A percentile compares a stretch with the other conserved stretches of the same genome.
Conservation (phyloP, 1,140 invertebrate species). For the Plutomurus gul region DNA sequence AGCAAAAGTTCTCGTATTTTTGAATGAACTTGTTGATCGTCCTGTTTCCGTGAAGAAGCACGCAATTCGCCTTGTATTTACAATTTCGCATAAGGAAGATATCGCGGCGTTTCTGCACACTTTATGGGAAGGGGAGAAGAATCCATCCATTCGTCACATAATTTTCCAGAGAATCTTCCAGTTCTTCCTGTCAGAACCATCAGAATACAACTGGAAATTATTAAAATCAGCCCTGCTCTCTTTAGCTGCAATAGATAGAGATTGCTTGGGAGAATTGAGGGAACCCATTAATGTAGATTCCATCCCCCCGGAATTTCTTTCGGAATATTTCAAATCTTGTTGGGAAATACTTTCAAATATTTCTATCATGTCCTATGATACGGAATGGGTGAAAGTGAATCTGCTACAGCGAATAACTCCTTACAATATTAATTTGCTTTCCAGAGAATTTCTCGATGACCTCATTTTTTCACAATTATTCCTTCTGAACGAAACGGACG, state of each 20-base stretch:
- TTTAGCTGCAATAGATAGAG: not conserved
- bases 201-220: conserved; percentile 18
- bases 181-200: not conserved
- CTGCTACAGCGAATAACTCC: conserved; percentile 30
- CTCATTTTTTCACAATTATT: conserved; percentile 19
- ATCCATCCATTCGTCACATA: conserved; percentile 11
- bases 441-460: not conserved
- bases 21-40: conserved; percentile 33
- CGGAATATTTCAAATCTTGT: conserved; percentile 29
- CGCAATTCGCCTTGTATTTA: conserved; percentile 3
- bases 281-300: conserved; percentile 12
- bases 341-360: conserved; percentile 15
- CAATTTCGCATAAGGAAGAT: conserved; percentile 31
- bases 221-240: not conserved
- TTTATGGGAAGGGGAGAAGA: conserved; percentile 30
- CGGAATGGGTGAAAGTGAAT: not conserved
- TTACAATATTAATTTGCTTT: conserved; percentile 21
- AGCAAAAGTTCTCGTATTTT: conserved; percentile 22
- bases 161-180: conserved; percentile 17
- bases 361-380: not conserved
- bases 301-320: conserved; percentile 29
- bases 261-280: not conserved
- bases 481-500: conserved; percentile 15
- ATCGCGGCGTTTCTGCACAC: not conserved
- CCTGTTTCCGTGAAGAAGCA: conserved; percentile 34